Evolutionary conservation across 2,888 invertebrate genomes (phyloP), one percentile per base, ranked within the genome.

Genomic region (Brachylomia viminalis): DNA sequence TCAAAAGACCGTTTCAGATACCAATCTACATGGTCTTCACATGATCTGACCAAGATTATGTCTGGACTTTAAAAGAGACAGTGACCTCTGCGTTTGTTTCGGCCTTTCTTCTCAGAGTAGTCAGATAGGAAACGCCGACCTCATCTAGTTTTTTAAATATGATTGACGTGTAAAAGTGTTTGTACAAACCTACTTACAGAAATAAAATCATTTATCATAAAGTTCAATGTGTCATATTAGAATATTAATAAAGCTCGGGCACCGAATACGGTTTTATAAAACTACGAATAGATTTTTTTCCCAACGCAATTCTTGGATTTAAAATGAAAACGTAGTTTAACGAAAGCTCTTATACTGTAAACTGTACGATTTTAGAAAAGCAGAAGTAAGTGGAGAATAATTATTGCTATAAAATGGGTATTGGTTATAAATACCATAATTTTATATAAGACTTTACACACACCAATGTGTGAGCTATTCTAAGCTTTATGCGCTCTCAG

Each of bases 341-440:
- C 38, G 15, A 13, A 1, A n/a, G 13, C 56, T 66, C 30, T 23
- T 75, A 20, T 8, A 11, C 23, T 27, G 13, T 68, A n/a, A 68
- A 59, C 13, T 69, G 15, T 45, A 20, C 33, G 7, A 49, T 75
- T 76, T 64, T 67, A 66, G 45, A 70, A 70, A 49, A 71, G 49
- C 59, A 75, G 30, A 69, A 74, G 61, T 23, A n/a, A 54, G 52
- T 65, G 38, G 67, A 27, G 73, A 81, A 81, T 77, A 74, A 79
- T 78, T 73, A 74, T 75, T 65, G 61, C 71, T 54, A 59, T 74
- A 69, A 67, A 27, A 61, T 23, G 83, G 86, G 87, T 91, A 91
- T 90, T 84, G 87, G 85, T 83, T 90, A 88, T n/a, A n/a, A n/a
- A n/a, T 87, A 85, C 83, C 75, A 87, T 90, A 90, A n/a, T n/a